Conservation (phyloP, 92 coral and sea anemone genomes). For the Phymanthus crucifer region DNA sequence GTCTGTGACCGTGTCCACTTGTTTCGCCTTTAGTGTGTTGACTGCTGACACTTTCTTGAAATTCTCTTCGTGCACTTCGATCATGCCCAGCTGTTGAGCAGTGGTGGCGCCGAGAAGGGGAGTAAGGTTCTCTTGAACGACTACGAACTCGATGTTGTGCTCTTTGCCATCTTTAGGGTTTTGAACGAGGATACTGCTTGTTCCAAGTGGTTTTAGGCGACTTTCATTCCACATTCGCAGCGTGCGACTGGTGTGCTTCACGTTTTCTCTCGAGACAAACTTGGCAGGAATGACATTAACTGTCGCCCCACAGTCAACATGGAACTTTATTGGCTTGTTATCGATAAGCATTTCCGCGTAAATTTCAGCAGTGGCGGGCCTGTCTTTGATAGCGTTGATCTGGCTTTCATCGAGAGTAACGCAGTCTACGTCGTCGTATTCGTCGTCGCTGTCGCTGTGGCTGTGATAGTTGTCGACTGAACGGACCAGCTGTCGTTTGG, state of each 20-base stretch:
- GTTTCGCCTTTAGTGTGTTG: not conserved
- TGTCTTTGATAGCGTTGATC: not conserved
- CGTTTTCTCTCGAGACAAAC: slow-evolving; percentile 4
- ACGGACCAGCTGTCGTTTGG: no score
- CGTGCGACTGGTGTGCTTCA: slow-evolving; percentile 33
- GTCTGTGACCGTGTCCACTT: slow-evolving; percentile 11
- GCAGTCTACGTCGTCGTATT: not conserved
- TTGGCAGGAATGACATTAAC: slow-evolving; percentile 34
- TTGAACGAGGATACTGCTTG: slow-evolving; percentile 28
- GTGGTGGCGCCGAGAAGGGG: slow-evolving; percentile 52
- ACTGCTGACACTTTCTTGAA: slow-evolving; percentile 14
- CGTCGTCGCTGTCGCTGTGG: no score
- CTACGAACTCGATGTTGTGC: slow-evolving; percentile 47
- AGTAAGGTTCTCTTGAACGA: slow-evolving; percentile 38
- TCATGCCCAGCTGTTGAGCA: slow-evolving; percentile 46
- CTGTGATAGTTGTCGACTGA: no score
- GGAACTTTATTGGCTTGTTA: slow-evolving; percentile 39
- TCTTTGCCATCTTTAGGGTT: slow-evolving; percentile 50
- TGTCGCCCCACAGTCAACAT: slow-evolving; percentile 49
- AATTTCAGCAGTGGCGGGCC: slow-evolving; percentile 17
- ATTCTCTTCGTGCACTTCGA: slow-evolving; percentile 35
- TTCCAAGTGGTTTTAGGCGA: slow-evolving; percentile 46
- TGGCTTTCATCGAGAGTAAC: not conserved
- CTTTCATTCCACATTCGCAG: slow-evolving; percentile 59
- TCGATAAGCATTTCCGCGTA: slow-evolving; percentile 37